These are phyloP conservation scores for Perizoma flavofasciatum DNA, from an alignment of 2,888 invertebrate species.

Conservation along the genomic window DNA sequence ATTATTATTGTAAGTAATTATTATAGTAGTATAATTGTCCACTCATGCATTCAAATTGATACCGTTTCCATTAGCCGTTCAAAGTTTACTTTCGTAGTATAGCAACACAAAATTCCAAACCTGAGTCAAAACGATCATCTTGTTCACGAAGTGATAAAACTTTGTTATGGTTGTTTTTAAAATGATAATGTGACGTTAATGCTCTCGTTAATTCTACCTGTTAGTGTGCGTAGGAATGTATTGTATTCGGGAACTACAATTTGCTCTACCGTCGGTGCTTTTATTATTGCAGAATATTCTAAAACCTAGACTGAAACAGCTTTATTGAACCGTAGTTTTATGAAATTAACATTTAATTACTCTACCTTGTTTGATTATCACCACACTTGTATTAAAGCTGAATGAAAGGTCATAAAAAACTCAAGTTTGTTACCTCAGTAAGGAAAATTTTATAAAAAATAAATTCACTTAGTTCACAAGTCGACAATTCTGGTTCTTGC, in stretches of 20 bases:
- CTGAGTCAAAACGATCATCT: slow-evolving; percentile 22
- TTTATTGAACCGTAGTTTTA: too few species aligned
- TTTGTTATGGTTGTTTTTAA: slow-evolving; percentile 30
- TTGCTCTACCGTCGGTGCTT: neutral
- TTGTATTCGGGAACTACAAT: slow-evolving; percentile 2
- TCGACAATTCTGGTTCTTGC: too few species aligned
- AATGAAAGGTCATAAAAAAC: too few species aligned
- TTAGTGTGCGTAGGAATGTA: slow-evolving; percentile 20
- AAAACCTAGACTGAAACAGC: too few species aligned
- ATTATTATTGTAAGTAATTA: slow-evolving; percentile 5
- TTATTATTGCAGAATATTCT: neutral
- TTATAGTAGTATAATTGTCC: slow-evolving; percentile 1
- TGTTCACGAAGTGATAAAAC: slow-evolving; percentile 28
- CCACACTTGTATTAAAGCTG: too few species aligned
- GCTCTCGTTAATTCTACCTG: slow-evolving; percentile 30
- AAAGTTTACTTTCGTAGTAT: slow-evolving; percentile 16
- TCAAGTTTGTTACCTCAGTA: too few species aligned
- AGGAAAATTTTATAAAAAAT: too few species aligned
- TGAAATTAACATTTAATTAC: too few species aligned
- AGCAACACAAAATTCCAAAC: slow-evolving; percentile 14
- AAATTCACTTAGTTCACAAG: too few species aligned
- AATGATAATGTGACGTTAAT: slow-evolving; percentile 36
- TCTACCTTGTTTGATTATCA: too few species aligned
- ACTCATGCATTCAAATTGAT: slow-evolving; percentile 2
- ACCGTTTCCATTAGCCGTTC: neutral